Evolutionary conservation across 2,797 vertebrate genomes (phyloP).

Genomic region (Lophius americanus): DNA sequence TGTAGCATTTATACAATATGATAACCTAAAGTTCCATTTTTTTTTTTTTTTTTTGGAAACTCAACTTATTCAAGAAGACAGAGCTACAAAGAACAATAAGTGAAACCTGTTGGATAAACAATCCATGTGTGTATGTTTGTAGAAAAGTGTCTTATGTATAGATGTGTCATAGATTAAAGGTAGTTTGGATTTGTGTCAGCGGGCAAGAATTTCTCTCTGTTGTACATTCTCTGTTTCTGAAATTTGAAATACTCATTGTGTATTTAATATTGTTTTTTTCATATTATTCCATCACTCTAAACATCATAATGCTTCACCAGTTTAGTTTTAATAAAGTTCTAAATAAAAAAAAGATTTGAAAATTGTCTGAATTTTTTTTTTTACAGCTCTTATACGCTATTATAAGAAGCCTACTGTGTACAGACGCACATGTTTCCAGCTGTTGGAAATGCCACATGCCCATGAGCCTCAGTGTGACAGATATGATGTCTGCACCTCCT

Average conservation of each 20-base stretch:
- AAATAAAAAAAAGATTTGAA: slow-evolving; percentile 59
- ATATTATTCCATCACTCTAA: slow-evolving; percentile 48
- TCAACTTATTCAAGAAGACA: slow-evolving; percentile 7
- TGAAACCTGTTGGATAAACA: slow-evolving; percentile 58
- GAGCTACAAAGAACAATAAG: slow-evolving; percentile 38
- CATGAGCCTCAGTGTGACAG: not conserved
- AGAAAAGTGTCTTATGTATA: slow-evolving; percentile 68
- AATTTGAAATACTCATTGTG: slow-evolving; percentile 42
- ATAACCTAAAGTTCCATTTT: too few species aligned
- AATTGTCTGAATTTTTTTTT: not conserved
- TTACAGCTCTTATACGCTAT: not conserved
- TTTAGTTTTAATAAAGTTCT: slow-evolving; percentile 64
- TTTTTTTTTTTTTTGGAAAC: too few species aligned
- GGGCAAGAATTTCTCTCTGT: slow-evolving; percentile 49
- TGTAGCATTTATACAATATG: too few species aligned
- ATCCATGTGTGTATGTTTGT: slow-evolving; percentile 60
- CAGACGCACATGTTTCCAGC: slow-evolving; percentile 15
- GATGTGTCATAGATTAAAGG: slow-evolving; percentile 63
- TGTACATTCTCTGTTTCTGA: slow-evolving; percentile 71
- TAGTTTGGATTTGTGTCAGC: slow-evolving; percentile 50
- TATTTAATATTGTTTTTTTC: slow-evolving; percentile 75
- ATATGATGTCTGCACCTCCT: not conserved
- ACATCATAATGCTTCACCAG: slow-evolving; percentile 36
- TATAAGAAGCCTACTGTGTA: not conserved
- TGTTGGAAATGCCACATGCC: slow-evolving; percentile 25